Conservation (phyloP, 37 sponge, comb jelly and placozoan species). For the Tethya wilhelma region DNA sequence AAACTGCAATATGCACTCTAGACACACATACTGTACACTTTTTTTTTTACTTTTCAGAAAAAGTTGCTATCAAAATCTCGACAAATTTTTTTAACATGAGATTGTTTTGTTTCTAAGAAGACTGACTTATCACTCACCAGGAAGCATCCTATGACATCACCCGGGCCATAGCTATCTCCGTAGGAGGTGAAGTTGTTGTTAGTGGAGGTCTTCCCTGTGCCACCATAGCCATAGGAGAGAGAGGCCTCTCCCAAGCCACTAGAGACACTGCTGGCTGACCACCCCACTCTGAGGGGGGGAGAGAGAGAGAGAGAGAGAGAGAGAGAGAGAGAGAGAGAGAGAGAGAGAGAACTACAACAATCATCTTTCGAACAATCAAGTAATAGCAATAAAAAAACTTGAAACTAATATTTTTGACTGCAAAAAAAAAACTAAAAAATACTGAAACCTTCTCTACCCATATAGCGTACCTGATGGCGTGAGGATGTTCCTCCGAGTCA, state of each 20-base stretch:
- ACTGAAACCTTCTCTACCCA: constrained; percentile 1
- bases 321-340: background rate
- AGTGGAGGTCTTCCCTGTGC: constrained; percentile 66
- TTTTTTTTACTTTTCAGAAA: too few species aligned
- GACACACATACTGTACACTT: too few species aligned
- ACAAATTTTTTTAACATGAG: too few species aligned
- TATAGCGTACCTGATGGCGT: constrained; percentile 47
- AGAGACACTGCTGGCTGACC: constrained; percentile 59
- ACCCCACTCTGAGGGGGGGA: constrained; percentile 74
- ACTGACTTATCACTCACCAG: constrained; percentile 78
- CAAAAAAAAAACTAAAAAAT: background rate
- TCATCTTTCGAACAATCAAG: background rate
- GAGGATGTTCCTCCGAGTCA: constrained; percentile 50
- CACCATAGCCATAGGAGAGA: constrained; percentile 88
- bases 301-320: background rate
- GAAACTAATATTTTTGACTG: background rate
- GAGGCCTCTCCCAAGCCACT: constrained; percentile 69
- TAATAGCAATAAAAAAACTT: background rate
- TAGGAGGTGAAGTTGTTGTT: constrained; percentile 61
- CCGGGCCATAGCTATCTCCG: constrained; percentile 78
- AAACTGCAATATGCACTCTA: too few species aligned
- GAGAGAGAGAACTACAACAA: background rate
- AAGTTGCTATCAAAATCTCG: too few species aligned
- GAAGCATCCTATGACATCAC: constrained; percentile 87
- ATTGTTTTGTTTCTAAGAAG: too few species aligned